phyloP scores from a whole-genome alignment of 1,140 invertebrate genomes.

The Leptinotarsa defecta region DNA sequence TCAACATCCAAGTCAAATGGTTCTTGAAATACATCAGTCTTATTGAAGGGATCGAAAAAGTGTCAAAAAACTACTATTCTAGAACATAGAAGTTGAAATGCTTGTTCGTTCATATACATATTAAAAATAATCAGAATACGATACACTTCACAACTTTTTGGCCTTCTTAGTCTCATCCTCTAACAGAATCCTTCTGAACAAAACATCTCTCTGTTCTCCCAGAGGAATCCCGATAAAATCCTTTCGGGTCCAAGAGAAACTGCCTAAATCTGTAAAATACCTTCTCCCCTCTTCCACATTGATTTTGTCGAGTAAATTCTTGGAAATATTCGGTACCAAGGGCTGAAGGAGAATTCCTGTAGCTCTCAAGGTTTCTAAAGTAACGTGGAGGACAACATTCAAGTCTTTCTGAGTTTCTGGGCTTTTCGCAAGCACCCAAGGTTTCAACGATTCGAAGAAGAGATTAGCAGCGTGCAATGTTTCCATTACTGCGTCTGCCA shows the following conservation, averaged over 20 bases:
- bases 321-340: constrained; percentile 76
- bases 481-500: constrained; percentile 75
- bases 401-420: constrained; percentile 62
- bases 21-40: too few species aligned
- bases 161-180: constrained; percentile 33
- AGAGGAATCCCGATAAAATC: constrained; percentile 42
- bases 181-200: constrained; percentile 53
- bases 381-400: constrained; percentile 76
- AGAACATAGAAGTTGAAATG: too few species aligned
- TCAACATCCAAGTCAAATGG: too few species aligned
- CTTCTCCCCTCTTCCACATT: constrained; percentile 60
- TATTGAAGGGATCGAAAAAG: too few species aligned
- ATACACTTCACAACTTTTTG: background rate
- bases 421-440: constrained; percentile 80
- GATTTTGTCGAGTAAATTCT: constrained; percentile 71
- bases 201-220: constrained; percentile 43
- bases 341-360: constrained; percentile 81
- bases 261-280: constrained; percentile 60
- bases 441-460: constrained; percentile 83
- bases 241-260: constrained; percentile 52
- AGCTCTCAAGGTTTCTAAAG: constrained; percentile 82
- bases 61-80: too few species aligned
- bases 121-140: too few species aligned
- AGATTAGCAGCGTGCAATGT: constrained; percentile 78
- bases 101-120: too few species aligned